Base-by-base conservation (phyloP, 2,797 vertebrate genomes). In the Ficedula albicollis region DNA sequence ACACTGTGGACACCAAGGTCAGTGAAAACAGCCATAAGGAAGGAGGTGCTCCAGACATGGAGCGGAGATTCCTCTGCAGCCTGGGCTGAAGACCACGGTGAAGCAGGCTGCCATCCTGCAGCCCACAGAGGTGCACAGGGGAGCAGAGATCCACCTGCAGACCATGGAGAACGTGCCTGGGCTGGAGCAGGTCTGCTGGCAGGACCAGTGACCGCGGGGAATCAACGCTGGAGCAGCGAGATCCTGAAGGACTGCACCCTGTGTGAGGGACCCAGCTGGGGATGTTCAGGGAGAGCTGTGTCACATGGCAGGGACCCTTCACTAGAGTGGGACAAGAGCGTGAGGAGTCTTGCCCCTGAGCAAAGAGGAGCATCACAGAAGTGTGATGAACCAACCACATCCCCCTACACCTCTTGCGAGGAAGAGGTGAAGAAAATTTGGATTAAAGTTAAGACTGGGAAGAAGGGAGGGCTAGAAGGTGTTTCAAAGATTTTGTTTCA, bases 151-250 rank as follows among this genome's bases (percentile, higher is more conserved):
- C 38, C 38, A 9, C 30, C 58, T 52, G 38, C 44, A 89, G 29
- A n/a, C 21, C 30, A 4, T 19, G 64, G 26, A 70, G 21, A 30
- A 22, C 7, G 27, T 22, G 9, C 64, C 64, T 48, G 41, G 26
- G 6, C 41, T 48, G 74, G 30, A 70, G 56, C 34, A 41, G 41
- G 34, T 13, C 63, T 48, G 6, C 51, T 43, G 26, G 21, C 41
- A 63, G 36, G 15, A 36, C 6, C 1, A 0, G 30, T 34, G n/a
- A 12, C 19, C 38, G 22, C 4, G 1, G 14, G 56, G 17, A 26
- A 21, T 52, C 55, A 32, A 23, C 19, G 4, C 32, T 51, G 38
- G 13, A 59, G 54, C 41, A 55, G 39, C 15, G 30, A 34, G 16
- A 8, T 27, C 34, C 41, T 68, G 48, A 48, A 60, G 26, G 34